Percentiles rank a stretch among this genome's conserved stretches.
phyloP scores from a whole-genome alignment of 2,888 invertebrate genomes.

The Drosophila kambysellisi region DNA sequence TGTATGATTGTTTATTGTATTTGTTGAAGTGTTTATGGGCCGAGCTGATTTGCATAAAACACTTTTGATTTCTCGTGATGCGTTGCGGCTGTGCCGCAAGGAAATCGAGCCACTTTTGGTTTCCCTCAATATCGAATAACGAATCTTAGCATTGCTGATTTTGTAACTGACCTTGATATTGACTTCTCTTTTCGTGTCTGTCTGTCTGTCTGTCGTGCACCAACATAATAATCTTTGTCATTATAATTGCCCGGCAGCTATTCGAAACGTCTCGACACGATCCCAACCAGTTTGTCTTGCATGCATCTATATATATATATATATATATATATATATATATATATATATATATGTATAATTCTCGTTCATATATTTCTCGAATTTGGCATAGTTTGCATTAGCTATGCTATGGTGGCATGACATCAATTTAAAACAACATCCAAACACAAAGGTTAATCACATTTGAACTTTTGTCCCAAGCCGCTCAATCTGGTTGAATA shows the following conservation, averaged over 20 bases:
- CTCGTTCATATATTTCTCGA: constrained; percentile 6
- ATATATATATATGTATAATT: background rate
- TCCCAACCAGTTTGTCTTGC: constrained; percentile 60
- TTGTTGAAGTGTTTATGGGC: constrained; percentile 41
- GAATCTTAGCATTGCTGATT: constrained; percentile 42
- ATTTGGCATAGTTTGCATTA: constrained; percentile 41
- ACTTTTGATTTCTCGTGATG: constrained; percentile 64
- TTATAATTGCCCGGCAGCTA: constrained; percentile 55
- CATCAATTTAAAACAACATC: constrained; percentile 68
- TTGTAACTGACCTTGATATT: constrained; percentile 81
- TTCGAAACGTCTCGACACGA: constrained; percentile 45
- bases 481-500: constrained; percentile 1
- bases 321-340: constrained; percentile 2
- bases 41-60: constrained; percentile 67
- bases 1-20: constrained; percentile 36
- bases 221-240: constrained; percentile 25
- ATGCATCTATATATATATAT: constrained; percentile 1
- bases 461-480: constrained; percentile 66
- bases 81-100: constrained; percentile 34
- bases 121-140: constrained; percentile 29
- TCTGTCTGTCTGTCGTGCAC: constrained; percentile 21
- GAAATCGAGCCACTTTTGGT: constrained; percentile 48
- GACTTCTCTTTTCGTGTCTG: constrained; percentile 48
- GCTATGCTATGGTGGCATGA: constrained; percentile 39
- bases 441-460: constrained; percentile 76